phyloP scores from a whole-genome alignment of 2,888 invertebrate genomes.

The Idaea aversata region DNA sequence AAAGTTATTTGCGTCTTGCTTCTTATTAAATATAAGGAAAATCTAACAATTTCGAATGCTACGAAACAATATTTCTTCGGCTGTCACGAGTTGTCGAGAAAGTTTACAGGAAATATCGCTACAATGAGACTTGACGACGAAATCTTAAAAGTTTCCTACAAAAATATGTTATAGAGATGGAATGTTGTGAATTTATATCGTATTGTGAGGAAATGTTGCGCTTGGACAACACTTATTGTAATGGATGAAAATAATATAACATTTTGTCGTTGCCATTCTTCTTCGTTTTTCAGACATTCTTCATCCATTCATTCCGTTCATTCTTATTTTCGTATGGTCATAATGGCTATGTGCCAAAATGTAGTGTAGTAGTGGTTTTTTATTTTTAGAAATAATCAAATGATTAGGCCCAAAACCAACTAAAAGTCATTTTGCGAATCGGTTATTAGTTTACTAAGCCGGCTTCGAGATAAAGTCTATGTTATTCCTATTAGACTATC shows the following conservation, averaged over 20 bases:
- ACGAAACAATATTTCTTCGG: neutral
- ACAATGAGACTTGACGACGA: conserved; percentile 2
- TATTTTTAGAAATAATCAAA: no score
- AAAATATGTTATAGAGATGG: neutral
- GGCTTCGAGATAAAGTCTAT: no score
- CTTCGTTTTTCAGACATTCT: no score
- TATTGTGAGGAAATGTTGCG: conserved; percentile 6
- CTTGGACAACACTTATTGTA: conserved; percentile 1
- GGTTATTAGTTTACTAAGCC: no score
- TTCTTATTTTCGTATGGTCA: no score
- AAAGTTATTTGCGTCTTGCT: neutral
- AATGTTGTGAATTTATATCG: conserved; percentile 4
- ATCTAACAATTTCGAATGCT: neutral
- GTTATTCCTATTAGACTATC: no score
- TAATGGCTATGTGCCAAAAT: no score
- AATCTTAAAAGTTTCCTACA: neutral
- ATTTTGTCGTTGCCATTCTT: neutral
- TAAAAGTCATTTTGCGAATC: no score
- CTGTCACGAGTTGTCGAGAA: conserved; percentile 7
- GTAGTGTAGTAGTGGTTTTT: no score
- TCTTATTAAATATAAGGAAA: neutral
- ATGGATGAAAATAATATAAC: neutral
- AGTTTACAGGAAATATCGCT: conserved; percentile 17
- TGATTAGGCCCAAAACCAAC: no score
- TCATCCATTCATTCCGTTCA: no score